Evolutionary conservation across 2,113 vertebrate genomes (phyloP).

Genomic region (Papio anubis): DNA sequence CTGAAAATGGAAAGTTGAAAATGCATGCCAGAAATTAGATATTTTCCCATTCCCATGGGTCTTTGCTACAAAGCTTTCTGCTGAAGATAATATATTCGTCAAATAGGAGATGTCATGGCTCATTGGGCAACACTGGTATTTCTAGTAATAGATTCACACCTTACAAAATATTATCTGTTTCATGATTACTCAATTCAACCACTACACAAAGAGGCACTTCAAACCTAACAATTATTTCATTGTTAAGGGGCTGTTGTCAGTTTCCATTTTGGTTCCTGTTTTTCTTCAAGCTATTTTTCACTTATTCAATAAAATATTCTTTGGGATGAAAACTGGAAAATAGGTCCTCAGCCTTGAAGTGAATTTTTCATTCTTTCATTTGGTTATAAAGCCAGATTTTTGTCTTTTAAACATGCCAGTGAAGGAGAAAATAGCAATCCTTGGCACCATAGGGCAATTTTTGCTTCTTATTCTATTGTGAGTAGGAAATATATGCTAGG

Average conservation of each 20-base stretch:
- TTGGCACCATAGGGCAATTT: constrained; percentile 25
- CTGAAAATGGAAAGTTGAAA: constrained; percentile 85
- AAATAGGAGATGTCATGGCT: constrained; percentile 61
- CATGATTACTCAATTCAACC: constrained; percentile 79
- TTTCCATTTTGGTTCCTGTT: constrained; percentile 76
- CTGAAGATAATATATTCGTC: constrained; percentile 81
- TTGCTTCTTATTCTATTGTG: constrained; percentile 48
- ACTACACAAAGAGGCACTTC: constrained; percentile 69
- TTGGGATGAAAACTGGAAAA: constrained; percentile 70
- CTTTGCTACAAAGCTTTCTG: constrained; percentile 66
- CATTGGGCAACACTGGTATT: constrained; percentile 74
- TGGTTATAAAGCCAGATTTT: constrained; percentile 59
- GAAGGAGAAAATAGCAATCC: constrained; percentile 71
- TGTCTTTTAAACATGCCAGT: constrained; percentile 63
- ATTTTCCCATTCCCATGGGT: constrained; percentile 70
- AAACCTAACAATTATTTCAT: constrained; percentile 76
- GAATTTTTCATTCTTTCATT: constrained; percentile 54
- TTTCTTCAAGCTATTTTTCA: constrained; percentile 72
- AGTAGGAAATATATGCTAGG: constrained; percentile 40
- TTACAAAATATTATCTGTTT: constrained; percentile 79
- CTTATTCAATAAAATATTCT: constrained; percentile 72
- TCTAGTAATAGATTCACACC: constrained; percentile 78
- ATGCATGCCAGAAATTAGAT: constrained; percentile 79
- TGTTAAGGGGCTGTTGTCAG: constrained; percentile 67
- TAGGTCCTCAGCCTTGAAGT: constrained; percentile 15